phyloP scores from a whole-genome alignment of 2,113 vertebrate genomes.

The Tringa solitaria region DNA sequence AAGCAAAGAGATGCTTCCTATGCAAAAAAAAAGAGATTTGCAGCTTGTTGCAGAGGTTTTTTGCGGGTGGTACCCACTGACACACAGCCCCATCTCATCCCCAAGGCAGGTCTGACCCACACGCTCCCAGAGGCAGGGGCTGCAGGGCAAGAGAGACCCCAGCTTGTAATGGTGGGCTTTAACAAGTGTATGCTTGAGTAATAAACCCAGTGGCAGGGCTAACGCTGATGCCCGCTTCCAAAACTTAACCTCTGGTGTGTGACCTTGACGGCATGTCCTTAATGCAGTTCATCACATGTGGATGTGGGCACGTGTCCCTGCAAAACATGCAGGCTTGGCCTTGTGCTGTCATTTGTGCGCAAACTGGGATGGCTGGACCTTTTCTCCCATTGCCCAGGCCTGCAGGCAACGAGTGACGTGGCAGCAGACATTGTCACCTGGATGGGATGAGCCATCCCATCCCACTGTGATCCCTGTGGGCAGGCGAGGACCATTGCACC shows the following conservation, averaged over 20 bases:
- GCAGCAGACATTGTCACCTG: background rate
- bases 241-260: background rate
- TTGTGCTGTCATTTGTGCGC: accelerated
- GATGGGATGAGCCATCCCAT: background rate
- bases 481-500: background rate
- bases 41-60: background rate
- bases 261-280: background rate
- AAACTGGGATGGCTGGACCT: background rate
- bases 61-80: background rate
- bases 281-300: background rate
- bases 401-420: background rate
- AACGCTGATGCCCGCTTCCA: background rate
- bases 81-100: background rate
- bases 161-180: background rate
- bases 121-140: background rate
- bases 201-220: background rate
- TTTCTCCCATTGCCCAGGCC: background rate
- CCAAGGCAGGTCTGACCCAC: background rate
- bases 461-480: background rate
- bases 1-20: background rate
- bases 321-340: accelerated
- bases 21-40: background rate
- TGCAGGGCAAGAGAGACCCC: background rate
- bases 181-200: background rate
- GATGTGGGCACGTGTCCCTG: background rate